Percentiles rank a stretch among this genome's conserved stretches.
These are phyloP conservation scores for Meteorus cinctellus DNA, from an alignment of 2,888 invertebrate genomes.

Conservation along the genomic window DNA sequence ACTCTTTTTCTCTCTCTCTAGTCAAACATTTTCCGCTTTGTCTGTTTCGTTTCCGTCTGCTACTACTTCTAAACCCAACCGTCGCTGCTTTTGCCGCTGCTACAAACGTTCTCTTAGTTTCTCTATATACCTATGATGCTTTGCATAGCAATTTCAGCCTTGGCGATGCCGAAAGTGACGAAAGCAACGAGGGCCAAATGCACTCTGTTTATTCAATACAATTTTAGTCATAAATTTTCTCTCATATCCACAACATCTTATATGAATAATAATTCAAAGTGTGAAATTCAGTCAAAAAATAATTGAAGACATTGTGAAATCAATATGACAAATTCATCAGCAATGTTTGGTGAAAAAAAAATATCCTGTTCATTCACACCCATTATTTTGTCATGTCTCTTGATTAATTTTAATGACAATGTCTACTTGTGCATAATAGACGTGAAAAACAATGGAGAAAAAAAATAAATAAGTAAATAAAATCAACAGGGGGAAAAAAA, in stretches of 20 bases:
- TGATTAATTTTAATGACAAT: neutral
- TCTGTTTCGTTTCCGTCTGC: conserved; percentile 21
- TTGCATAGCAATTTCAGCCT: conserved; percentile 6
- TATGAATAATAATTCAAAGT: neutral
- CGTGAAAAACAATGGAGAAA: neutral
- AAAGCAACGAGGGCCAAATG: conserved; percentile 24
- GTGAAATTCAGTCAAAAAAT: neutral
- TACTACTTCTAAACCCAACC: neutral
- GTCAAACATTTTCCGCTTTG: conserved; percentile 30
- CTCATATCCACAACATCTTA: neutral
- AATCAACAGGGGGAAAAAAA: neutral
- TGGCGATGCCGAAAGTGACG: conserved; percentile 9
- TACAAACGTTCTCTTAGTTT: conserved; percentile 10
- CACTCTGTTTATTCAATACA: conserved; percentile 15
- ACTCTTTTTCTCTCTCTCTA: conserved; percentile 34
- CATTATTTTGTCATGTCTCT: neutral
- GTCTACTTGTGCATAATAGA: neutral
- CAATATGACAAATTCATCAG: no score
- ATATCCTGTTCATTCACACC: neutral
- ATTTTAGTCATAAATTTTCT: neutral
- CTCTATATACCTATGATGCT: conserved; percentile 27
- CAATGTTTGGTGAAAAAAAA: neutral
- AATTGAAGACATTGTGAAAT: no score
- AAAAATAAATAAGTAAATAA: neutral
- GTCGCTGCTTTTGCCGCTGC: neutral